These are phyloP conservation scores for Rhizoglyphus robini DNA, from an alignment of 1,140 invertebrate species.

Conservation along the genomic window DNA sequence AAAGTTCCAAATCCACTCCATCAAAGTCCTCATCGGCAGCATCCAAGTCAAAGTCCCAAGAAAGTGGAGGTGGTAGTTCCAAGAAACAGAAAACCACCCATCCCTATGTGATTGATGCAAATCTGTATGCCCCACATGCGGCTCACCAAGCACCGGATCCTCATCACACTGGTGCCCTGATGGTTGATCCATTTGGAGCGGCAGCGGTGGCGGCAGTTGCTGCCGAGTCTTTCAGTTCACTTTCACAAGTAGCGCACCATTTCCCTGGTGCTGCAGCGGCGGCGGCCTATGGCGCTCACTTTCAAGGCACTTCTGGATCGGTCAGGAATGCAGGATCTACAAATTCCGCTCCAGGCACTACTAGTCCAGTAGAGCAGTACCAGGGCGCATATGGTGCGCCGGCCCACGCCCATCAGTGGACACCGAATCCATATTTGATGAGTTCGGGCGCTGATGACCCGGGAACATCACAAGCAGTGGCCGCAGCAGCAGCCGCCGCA, in stretches of 20 bases:
- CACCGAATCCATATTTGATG: background rate
- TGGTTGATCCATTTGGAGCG: background rate
- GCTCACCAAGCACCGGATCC: no score
- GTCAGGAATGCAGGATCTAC: no score
- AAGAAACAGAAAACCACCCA: background rate
- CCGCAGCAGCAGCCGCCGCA: conserved; percentile 3
- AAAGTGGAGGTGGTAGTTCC: background rate
- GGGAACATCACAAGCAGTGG: no score
- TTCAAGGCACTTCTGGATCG: no score
- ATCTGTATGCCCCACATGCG: no score
- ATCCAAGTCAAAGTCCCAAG: background rate
- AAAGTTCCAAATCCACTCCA: background rate
- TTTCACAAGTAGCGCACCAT: background rate
- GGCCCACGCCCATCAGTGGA: background rate
- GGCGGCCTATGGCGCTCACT: no score
- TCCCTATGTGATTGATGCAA: no score
- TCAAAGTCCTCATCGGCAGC: background rate
- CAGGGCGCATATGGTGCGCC: no score
- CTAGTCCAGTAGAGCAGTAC: background rate
- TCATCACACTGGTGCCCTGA: background rate
- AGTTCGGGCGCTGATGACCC: no score
- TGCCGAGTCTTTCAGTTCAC: background rate
- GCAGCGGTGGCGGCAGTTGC: background rate
- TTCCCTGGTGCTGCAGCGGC: background rate
- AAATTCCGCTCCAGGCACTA: background rate